Conservation (phyloP, 1,140 invertebrate species). For the Plectrocnemia conspersa region DNA sequence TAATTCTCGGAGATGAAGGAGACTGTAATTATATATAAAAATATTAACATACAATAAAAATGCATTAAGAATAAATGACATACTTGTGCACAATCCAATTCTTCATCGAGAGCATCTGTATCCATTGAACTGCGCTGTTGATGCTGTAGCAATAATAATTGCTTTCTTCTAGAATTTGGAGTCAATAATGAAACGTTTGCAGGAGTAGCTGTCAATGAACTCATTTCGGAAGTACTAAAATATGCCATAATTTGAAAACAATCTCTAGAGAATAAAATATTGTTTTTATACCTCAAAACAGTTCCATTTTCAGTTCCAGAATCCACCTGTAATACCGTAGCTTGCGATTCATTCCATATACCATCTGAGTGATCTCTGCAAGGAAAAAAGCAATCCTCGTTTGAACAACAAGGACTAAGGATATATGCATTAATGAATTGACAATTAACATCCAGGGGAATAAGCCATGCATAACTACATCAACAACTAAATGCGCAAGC, state of each 20-base stretch:
- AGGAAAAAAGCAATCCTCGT: conserved; percentile 31
- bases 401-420: conserved; percentile 34
- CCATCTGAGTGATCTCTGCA: conserved; percentile 74
- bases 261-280: conserved; percentile 1
- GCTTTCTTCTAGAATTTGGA: conserved; percentile 69
- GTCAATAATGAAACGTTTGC: conserved; percentile 60
- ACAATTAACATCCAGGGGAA: conserved; percentile 27
- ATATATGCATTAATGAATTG: conserved; percentile 27
- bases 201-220: conserved; percentile 52
- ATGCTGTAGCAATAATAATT: conserved; percentile 70
- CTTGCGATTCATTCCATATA: conserved; percentile 83
- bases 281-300: conserved; percentile 45
- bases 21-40: conserved; percentile 38
- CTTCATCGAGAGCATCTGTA: conserved; percentile 73
- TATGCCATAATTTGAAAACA: not conserved
- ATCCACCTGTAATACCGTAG: conserved; percentile 72
- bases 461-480: conserved; percentile 28
- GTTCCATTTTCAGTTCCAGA: conserved; percentile 61
- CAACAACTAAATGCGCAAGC: not conserved
- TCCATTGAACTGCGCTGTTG: conserved; percentile 80
- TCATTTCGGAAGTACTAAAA: conserved; percentile 54
- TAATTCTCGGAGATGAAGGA: conserved; percentile 49
- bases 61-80: conserved; percentile 5
- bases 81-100: conserved; percentile 55
- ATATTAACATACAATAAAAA: not conserved